Percentiles rank a stretch among this genome's conserved stretches.
Conservation (phyloP, 2,797 vertebrate genomes). For the Phoebastria nigripes region DNA sequence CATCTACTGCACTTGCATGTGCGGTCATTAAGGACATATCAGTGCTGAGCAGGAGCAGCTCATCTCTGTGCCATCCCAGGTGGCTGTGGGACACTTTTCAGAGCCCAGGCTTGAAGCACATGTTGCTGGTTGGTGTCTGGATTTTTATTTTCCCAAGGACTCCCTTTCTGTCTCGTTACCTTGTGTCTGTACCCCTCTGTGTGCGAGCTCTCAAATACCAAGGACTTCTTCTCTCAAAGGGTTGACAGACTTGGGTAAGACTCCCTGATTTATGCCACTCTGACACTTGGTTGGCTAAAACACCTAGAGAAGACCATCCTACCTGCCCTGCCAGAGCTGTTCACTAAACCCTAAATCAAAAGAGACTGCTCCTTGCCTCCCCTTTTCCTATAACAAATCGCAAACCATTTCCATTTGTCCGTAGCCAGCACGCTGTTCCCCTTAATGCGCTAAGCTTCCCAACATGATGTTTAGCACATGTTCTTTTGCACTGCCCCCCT, state of each 20-base stretch:
- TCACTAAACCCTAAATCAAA: slow-evolving; percentile 50
- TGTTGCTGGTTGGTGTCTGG: not conserved
- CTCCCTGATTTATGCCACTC: slow-evolving; percentile 32
- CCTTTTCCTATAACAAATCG: slow-evolving; percentile 35
- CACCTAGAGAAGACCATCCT: not conserved
- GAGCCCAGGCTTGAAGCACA: not conserved
- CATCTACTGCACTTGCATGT: accelerated
- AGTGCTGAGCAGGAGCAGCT: not conserved
- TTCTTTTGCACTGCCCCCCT: slow-evolving; percentile 41
- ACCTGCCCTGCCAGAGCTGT: slow-evolving; percentile 38
- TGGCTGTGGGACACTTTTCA: not conserved
- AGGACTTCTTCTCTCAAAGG: not conserved
- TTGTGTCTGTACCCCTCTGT: not conserved
- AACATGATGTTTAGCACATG: slow-evolving; percentile 65
- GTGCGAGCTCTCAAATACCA: not conserved
- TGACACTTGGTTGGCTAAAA: slow-evolving; percentile 1
- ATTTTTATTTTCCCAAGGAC: not conserved
- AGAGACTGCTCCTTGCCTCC: slow-evolving; percentile 18
- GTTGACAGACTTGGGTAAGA: not conserved
- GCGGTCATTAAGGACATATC: not conserved
- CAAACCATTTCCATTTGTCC: slow-evolving; percentile 39
- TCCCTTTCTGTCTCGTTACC: not conserved
- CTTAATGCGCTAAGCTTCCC: slow-evolving; percentile 47
- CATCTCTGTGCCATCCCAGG: not conserved
- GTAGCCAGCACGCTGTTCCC: slow-evolving; percentile 38